A percentile compares a stretch with the other conserved stretches of the same genome.
Conservation (phyloP, 2,113 vertebrate species). For the Scalopus aquaticus region DNA sequence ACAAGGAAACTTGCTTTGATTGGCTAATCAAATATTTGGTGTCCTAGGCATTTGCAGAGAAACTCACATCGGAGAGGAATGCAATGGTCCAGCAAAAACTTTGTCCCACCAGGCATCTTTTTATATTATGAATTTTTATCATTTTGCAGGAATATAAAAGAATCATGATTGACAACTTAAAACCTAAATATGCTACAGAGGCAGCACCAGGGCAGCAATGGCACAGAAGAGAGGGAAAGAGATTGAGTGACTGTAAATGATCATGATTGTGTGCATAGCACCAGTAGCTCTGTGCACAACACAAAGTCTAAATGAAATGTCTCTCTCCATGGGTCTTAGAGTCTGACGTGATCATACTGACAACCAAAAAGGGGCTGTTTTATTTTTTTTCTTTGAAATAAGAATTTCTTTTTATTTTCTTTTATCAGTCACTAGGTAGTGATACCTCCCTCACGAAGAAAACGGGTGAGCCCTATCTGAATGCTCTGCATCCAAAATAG, state of each 20-base stretch:
- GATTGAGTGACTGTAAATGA: conserved; percentile 64
- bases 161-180: conserved; percentile 74
- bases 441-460: conserved; percentile 13
- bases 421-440: conserved; percentile 45
- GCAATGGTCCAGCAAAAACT: conserved; percentile 49
- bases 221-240: conserved; percentile 44
- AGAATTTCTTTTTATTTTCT: conserved; percentile 26
- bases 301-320: conserved; percentile 51
- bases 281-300: background rate
- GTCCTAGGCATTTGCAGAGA: background rate
- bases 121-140: conserved; percentile 69
- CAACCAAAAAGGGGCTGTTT: conserved; percentile 38
- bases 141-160: conserved; percentile 57
- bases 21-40: background rate
- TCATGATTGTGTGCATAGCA: conserved; percentile 16
- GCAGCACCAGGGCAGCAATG: conserved; percentile 47
- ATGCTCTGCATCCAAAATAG: conserved; percentile 20
- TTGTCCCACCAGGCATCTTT: conserved; percentile 47
- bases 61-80: background rate
- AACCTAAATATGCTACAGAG: conserved; percentile 53
- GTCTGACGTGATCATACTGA: conserved; percentile 53
- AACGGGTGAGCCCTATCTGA: background rate
- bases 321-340: conserved; percentile 44
- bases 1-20: conserved; percentile 20
- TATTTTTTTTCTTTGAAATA: conserved; percentile 38